Conservation (phyloP, 37 sponge, comb jelly and placozoan genomes). For the Sycon ciliatum region DNA sequence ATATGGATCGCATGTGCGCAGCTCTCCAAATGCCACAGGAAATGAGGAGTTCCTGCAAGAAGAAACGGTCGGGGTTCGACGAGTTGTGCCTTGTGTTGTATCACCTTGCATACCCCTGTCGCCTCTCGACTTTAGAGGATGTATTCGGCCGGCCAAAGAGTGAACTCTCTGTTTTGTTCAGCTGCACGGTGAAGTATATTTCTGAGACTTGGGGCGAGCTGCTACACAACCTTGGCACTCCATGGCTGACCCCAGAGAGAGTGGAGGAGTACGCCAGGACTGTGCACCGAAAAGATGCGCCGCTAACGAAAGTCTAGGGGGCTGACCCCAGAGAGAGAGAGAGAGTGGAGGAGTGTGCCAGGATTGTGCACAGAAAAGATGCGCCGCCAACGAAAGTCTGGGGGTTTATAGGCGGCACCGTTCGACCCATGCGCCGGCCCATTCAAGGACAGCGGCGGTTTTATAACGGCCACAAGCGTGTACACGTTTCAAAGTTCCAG, state of each 20-base stretch:
- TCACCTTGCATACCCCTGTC: not conserved
- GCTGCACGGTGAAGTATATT: not conserved
- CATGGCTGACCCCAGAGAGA: not conserved
- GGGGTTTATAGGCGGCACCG: constrained; percentile 2
- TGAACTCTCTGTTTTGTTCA: not conserved
- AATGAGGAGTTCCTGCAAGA: not conserved
- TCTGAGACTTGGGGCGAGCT: not conserved
- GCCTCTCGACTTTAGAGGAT: too few relatives aligned
- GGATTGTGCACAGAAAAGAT: too few relatives aligned
- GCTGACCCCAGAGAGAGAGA: too few relatives aligned
- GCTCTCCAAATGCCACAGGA: not conserved
- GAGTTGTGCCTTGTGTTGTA: not conserved
- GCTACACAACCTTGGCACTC: not conserved
- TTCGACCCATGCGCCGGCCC: not conserved
- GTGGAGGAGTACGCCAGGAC: not conserved
- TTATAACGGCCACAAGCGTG: not conserved
- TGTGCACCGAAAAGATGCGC: not conserved
- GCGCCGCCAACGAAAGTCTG: too few relatives aligned
- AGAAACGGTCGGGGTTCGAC: not conserved
- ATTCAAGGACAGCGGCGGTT: not conserved
- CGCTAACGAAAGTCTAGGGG: not conserved
- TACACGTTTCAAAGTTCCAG: not conserved
- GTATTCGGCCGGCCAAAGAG: not conserved
- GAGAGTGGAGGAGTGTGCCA: too few relatives aligned
- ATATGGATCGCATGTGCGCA: not conserved